Conservation (phyloP, 2,113 vertebrate species). For the Gambusia holbrooki region DNA sequence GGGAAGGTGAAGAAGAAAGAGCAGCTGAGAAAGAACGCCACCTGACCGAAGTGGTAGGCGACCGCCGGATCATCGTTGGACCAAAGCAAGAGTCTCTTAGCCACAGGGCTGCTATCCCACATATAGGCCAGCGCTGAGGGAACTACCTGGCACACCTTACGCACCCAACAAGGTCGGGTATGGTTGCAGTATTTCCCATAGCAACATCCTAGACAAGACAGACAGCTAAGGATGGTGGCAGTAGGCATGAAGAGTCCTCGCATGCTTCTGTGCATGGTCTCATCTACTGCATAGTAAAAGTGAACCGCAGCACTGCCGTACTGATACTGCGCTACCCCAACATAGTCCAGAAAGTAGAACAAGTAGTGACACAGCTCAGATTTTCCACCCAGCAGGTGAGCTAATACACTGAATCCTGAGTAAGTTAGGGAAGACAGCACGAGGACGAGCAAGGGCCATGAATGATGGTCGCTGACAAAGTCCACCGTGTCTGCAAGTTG, state of each 20-base stretch:
- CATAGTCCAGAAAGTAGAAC: constrained; percentile 93
- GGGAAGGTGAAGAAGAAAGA: constrained; percentile 88
- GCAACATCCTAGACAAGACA: constrained; percentile 90
- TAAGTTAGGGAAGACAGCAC: constrained; percentile 83
- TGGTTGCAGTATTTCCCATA: constrained; percentile 86
- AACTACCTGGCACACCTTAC: constrained; percentile 86
- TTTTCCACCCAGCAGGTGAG: constrained; percentile 89
- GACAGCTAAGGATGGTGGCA: constrained; percentile 82
- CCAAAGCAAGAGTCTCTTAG: constrained; percentile 76
- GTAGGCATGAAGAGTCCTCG: constrained; percentile 81
- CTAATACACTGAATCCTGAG: constrained; percentile 82
- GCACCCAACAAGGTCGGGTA: constrained; percentile 64
- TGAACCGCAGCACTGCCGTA: constrained; percentile 87
- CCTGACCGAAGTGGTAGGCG: constrained; percentile 72
- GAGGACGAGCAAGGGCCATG: constrained; percentile 87
- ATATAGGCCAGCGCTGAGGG: constrained; percentile 84
- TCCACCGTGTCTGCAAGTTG: constrained; percentile 79
- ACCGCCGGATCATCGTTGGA: constrained; percentile 52
- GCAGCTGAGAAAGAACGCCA: constrained; percentile 86
- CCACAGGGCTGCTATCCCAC: constrained; percentile 90
- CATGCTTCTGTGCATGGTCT: constrained; percentile 75
- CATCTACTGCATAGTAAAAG: constrained; percentile 88
- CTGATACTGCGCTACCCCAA: constrained; percentile 91
- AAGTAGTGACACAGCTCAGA: constrained; percentile 88
- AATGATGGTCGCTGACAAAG: constrained; percentile 82